These are phyloP conservation scores for Anas georgica DNA, from an alignment of 2,797 vertebrate species.

Conservation along the genomic window DNA sequence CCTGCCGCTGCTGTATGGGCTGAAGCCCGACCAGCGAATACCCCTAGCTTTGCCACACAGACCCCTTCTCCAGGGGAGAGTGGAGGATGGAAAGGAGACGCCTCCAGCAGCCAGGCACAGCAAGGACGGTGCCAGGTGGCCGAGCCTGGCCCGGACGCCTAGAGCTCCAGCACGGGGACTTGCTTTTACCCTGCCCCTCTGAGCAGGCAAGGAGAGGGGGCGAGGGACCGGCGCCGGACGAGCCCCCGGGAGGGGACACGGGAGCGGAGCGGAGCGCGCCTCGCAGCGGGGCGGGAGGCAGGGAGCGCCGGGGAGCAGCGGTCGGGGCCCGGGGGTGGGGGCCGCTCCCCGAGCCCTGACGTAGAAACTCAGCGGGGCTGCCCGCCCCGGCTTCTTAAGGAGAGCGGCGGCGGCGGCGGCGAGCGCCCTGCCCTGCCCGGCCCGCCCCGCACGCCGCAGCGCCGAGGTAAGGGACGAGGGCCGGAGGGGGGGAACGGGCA, in stretches of 20 bases:
- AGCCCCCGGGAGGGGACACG: background rate
- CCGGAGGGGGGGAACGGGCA: background rate
- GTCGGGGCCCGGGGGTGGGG: background rate
- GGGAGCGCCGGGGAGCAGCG: background rate
- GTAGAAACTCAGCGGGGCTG: constrained; percentile 37
- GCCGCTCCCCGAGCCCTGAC: constrained; percentile 45
- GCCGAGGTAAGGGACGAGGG: background rate
- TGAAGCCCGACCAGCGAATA: background rate
- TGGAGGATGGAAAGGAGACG: background rate
- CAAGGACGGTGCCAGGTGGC: background rate
- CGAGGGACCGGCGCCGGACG: background rate
- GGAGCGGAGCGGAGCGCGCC: background rate
- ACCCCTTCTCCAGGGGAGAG: background rate
- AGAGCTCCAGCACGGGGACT: background rate
- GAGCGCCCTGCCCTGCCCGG: background rate
- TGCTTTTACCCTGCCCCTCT: background rate
- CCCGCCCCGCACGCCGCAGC: background rate
- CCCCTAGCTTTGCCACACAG: background rate
- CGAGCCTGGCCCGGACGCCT: background rate
- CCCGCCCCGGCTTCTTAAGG: constrained; percentile 50
- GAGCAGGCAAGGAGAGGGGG: background rate
- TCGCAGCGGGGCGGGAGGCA: background rate
- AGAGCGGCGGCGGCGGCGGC: background rate
- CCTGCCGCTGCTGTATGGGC: accelerated
- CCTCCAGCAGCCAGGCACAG: background rate